Percentiles rank a stretch among this genome's conserved stretches.
Conservation (phyloP, 1,140 invertebrate species). For the Cyphomyrmex costatus region DNA sequence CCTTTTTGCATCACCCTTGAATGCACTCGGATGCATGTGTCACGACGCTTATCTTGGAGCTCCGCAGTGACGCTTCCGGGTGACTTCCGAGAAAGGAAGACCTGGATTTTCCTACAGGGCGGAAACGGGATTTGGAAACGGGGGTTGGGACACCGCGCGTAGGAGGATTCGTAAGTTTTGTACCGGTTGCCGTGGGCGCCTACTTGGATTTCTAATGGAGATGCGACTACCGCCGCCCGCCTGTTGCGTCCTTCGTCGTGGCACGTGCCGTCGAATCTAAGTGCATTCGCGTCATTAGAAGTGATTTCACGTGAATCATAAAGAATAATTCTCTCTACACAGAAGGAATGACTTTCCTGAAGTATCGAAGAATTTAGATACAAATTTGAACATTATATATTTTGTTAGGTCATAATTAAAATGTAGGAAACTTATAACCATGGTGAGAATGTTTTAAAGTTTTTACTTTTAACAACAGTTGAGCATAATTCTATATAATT, state of each 20-base stretch:
- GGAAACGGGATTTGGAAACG: constrained; percentile 23
- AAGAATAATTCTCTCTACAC: not conserved
- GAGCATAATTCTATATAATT: too few species aligned
- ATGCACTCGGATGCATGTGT: constrained; percentile 53
- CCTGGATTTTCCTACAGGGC: constrained; percentile 34
- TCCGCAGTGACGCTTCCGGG: constrained; percentile 52
- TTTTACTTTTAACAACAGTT: too few species aligned
- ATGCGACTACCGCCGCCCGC: constrained; percentile 72
- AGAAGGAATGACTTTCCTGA: too few species aligned
- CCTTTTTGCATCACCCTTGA: constrained; percentile 12
- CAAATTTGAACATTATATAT: too few species aligned
- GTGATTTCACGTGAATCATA: not conserved
- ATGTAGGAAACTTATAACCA: too few species aligned
- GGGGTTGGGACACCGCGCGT: not conserved
- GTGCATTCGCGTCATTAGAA: constrained; percentile 15
- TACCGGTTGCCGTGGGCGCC: constrained; percentile 31
- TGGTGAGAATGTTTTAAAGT: too few species aligned
- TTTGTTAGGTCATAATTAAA: too few species aligned
- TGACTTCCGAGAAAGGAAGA: constrained; percentile 50
- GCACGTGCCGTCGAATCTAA: constrained; percentile 60
- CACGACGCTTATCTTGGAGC: constrained; percentile 61
- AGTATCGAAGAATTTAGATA: too few species aligned
- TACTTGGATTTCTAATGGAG: constrained; percentile 82
- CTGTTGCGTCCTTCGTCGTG: constrained; percentile 80
- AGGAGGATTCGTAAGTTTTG: constrained; percentile 43